A percentile compares a stretch with the other conserved stretches of the same genome.
Conservation (phyloP, 2,113 vertebrate genomes). For the Cyrtonyx montezumae region DNA sequence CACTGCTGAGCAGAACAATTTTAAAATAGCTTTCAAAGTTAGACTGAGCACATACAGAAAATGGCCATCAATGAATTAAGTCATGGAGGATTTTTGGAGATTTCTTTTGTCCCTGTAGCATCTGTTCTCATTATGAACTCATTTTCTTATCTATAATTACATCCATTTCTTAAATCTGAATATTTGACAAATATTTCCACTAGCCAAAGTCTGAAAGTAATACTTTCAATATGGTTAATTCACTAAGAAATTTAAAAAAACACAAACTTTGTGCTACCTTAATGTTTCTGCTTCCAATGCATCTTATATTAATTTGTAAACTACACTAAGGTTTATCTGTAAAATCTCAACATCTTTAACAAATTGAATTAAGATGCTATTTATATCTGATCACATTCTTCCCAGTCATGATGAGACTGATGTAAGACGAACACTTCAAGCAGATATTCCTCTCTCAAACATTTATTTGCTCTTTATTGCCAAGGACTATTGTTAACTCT, state of each 20-base stretch:
- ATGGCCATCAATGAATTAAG: neutral
- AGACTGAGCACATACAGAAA: neutral
- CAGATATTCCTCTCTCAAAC: conserved; percentile 7
- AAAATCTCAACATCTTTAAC: conserved; percentile 20
- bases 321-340: neutral
- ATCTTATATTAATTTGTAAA: neutral
- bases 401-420: conserved; percentile 5
- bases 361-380: conserved; percentile 44
- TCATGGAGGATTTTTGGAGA: neutral
- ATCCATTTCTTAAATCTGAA: neutral
- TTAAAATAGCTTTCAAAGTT: neutral
- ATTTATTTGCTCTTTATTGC: conserved; percentile 13
- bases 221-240: conserved; percentile 20
- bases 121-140: conserved; percentile 48
- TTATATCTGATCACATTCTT: conserved; percentile 38
- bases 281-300: neutral
- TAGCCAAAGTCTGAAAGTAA: conserved; percentile 8
- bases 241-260: conserved; percentile 9
- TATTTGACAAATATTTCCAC: conserved; percentile 8
- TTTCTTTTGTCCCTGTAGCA: conserved; percentile 8
- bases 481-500: conserved; percentile 43
- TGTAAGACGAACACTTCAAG: conserved; percentile 36
- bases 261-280: neutral
- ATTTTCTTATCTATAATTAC: conserved; percentile 24
- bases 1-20: neutral